Evolutionary conservation across 2,888 invertebrate genomes (phyloP).

Genomic region (Ceratothoa steindachneri): DNA sequence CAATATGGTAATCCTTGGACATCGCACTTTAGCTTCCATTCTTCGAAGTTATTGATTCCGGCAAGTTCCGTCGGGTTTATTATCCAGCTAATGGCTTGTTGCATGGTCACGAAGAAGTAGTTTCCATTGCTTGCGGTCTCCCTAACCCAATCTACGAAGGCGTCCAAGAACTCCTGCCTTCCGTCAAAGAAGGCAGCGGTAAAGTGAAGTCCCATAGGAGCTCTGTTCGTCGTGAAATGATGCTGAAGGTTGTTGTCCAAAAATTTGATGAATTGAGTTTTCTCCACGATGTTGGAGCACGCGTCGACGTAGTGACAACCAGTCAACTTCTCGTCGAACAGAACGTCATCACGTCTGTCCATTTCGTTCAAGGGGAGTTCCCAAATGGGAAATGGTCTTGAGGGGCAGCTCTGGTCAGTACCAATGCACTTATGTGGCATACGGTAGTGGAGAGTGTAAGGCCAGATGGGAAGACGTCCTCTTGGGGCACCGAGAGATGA

Average conservation of each 20-base stretch:
- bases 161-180: constrained; percentile 86
- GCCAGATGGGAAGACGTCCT: constrained; percentile 77
- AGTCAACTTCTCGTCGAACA: constrained; percentile 51
- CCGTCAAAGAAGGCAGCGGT: constrained; percentile 92
- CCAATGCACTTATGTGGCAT: constrained; percentile 76
- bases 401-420: constrained; percentile 85
- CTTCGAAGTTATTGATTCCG: constrained; percentile 81
- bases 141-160: constrained; percentile 85
- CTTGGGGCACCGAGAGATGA: constrained; percentile 85
- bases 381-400: constrained; percentile 73
- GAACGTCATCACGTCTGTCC: constrained; percentile 52
- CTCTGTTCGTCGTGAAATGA: constrained; percentile 86
- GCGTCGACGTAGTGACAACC: constrained; percentile 52
- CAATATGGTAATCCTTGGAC: constrained; percentile 89
- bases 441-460: constrained; percentile 88
- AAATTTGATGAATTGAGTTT: constrained; percentile 42
- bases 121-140: constrained; percentile 83
- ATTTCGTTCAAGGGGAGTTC: constrained; percentile 53
- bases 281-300: constrained; percentile 50
- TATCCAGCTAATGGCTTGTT: constrained; percentile 92
- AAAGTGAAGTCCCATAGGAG: constrained; percentile 77
- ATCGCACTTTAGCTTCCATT: constrained; percentile 93
- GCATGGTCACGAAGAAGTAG: constrained; percentile 71
- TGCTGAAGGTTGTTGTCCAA: constrained; percentile 76
- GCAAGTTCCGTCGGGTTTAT: constrained; percentile 85